A percentile compares a stretch with the other conserved stretches of the same genome.
Conservation (phyloP, 2,797 vertebrate species). For the Scolopax bukidnonensis region DNA sequence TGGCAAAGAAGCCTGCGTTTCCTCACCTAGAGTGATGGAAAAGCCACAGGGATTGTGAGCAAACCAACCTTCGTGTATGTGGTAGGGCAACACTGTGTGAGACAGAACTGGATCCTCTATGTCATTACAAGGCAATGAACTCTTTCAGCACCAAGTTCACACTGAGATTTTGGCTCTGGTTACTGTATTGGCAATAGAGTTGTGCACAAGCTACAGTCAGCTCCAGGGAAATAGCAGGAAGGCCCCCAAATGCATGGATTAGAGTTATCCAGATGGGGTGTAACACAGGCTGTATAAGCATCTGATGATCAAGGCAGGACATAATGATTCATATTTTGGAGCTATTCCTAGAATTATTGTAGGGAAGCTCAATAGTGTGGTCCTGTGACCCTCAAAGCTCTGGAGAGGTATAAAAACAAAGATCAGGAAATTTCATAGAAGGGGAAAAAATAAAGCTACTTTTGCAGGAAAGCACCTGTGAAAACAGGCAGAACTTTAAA, state of each 20-base stretch:
- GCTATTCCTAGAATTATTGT: constrained; percentile 18
- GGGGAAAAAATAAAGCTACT: not conserved
- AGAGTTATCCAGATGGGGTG: not conserved
- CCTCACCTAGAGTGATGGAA: not conserved
- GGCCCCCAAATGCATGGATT: constrained; percentile 17
- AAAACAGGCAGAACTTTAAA: constrained; percentile 18
- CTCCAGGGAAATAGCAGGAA: constrained; percentile 40
- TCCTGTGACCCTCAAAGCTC: constrained; percentile 4
- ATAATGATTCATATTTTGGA: constrained; percentile 59
- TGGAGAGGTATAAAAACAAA: constrained; percentile 18
- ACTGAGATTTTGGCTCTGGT: constrained; percentile 10
- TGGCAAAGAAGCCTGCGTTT: not conserved
- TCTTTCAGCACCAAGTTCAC: not conserved
- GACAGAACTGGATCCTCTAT: not conserved
- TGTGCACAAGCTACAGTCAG: not conserved
- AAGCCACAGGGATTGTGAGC: not conserved
- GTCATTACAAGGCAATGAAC: not conserved
- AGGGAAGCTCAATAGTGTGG: not conserved
- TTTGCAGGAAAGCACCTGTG: constrained; percentile 16
- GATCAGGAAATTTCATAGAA: not conserved
- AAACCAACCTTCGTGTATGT: not conserved
- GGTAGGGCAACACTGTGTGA: not conserved
- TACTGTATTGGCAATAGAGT: not conserved
- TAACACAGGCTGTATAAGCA: constrained; percentile 6
- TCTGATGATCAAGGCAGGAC: constrained; percentile 39